Evolutionary conservation across 2,888 invertebrate genomes (phyloP).

Genomic region (Scaptomyza parva): DNA sequence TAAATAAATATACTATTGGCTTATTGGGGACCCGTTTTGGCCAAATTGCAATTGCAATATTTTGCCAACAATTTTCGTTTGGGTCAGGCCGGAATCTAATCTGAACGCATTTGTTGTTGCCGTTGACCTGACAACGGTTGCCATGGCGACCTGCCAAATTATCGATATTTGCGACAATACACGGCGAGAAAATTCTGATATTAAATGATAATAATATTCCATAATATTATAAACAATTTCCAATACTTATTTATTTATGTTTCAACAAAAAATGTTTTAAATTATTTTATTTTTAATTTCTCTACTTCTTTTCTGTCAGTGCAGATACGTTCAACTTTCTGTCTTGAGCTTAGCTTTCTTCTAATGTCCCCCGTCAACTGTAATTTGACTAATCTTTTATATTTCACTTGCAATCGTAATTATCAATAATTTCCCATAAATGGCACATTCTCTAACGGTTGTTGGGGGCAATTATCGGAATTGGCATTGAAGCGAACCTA

Average conservation of each 20-base stretch:
- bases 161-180: slow-evolving; percentile 68
- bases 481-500: slow-evolving; percentile 45
- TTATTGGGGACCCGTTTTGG: slow-evolving; percentile 17
- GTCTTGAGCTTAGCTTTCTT: not conserved
- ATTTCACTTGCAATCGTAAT: slow-evolving; percentile 63
- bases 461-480: slow-evolving; percentile 66
- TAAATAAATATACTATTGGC: slow-evolving; percentile 3
- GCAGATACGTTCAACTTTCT: not conserved
- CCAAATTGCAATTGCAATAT: slow-evolving; percentile 32
- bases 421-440: slow-evolving; percentile 75
- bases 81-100: slow-evolving; percentile 28
- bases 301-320: slow-evolving; percentile 5
- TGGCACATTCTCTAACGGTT: slow-evolving; percentile 48
- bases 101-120: slow-evolving; percentile 32
- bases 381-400: slow-evolving; percentile 34
- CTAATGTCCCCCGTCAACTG: slow-evolving; percentile 2
- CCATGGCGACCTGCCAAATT: slow-evolving; percentile 75
- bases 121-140: slow-evolving; percentile 76
- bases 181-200: slow-evolving; percentile 33
- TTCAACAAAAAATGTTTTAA: too few relatives aligned
- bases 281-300: too few relatives aligned
- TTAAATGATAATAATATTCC: too few relatives aligned
- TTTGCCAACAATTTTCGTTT: slow-evolving; percentile 28
- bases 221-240: not conserved
- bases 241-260: too few relatives aligned